Evolutionary conservation across 2,113 vertebrate species (phyloP).

Genomic region (Entomyzon cyanotis): DNA sequence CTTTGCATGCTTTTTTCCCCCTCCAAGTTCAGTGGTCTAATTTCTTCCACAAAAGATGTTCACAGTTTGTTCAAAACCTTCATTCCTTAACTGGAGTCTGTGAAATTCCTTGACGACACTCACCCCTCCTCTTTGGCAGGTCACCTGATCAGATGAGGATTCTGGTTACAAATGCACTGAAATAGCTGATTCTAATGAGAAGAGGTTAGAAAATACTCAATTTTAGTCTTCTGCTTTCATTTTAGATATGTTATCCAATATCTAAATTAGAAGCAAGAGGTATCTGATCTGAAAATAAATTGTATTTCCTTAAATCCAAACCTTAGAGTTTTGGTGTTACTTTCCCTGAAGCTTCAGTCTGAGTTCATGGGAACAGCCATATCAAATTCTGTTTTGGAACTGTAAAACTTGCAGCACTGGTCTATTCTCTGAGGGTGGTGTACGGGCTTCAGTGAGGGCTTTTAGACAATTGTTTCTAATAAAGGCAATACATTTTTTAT

Average conservation of each 20-base stretch:
- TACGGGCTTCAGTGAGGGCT: neutral
- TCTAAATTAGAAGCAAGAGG: constrained; percentile 70
- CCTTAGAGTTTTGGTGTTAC: neutral
- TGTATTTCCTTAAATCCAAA: constrained; percentile 41
- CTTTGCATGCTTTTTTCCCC: neutral
- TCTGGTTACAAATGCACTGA: neutral
- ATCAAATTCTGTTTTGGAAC: neutral
- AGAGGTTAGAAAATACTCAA: constrained; percentile 1
- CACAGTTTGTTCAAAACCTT: constrained; percentile 67
- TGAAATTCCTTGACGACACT: constrained; percentile 34
- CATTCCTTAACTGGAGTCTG: constrained; percentile 45
- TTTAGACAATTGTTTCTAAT: neutral
- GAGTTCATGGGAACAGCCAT: neutral
- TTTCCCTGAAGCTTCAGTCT: neutral
- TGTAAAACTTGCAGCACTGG: neutral
- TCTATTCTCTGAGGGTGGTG: neutral
- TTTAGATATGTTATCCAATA: constrained; percentile 43
- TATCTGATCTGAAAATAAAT: constrained; percentile 70
- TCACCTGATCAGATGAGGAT: neutral
- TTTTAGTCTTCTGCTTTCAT: constrained; percentile 44
- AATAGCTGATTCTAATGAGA: constrained; percentile 57
- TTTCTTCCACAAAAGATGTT: constrained; percentile 70
- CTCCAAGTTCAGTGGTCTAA: constrained; percentile 64
- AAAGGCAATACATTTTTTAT: neutral
- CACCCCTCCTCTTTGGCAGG: constrained; percentile 34